Base-by-base conservation (phyloP, 1,140 invertebrate genomes). In the Grapholita molesta region DNA sequence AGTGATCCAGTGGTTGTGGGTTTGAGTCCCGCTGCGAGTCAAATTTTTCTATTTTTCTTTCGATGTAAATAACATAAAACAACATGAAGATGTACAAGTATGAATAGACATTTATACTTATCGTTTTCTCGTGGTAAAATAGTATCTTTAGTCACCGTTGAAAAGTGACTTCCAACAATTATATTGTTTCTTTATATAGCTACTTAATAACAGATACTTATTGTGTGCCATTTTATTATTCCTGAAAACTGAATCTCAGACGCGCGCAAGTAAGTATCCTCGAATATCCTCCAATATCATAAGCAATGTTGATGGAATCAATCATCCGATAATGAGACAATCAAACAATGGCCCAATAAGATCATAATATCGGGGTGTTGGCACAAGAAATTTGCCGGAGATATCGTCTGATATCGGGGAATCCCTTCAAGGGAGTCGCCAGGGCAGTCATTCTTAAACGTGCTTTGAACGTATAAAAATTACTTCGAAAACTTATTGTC, bases 271-370 rank as follows among this genome's bases (percentile, higher is more conserved):
- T 61, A 61, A 61, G 25, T 61, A 61, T 28, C 55, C 55, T 15
- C 38, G 68, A 67, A 69, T 70, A 61, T 28, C 55, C 55, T 15
- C 38, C 67, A 67, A 69, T 70, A 66, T 76, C 80, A 76, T 85
- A 88, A 88, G 82, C 82, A 86, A 88, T 64, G 77, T 66, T 83
- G 82, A 90, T 88, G 77, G 79, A 84, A 89, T 89, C 85, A 89
- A 91, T 91, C 85, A 84, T 72, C 76, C 74, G 53, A 79, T 89
- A 89, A 91, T 89, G 86, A 88, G 80, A 84, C 82, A 76, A 85
- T 84, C 83, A 91, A 91, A 89, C 89, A 89, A 84, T 86, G 87
- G 86, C 82, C 86, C 82, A 77, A 84, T 86, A 84, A 83, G 83
- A 84, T 84, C 77, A 55, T 67, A 78, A 85, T 86, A 84, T 84